These are phyloP conservation scores for Coregonus suidteri DNA, from an alignment of 2,797 vertebrate genomes.

Conservation along the genomic window DNA sequence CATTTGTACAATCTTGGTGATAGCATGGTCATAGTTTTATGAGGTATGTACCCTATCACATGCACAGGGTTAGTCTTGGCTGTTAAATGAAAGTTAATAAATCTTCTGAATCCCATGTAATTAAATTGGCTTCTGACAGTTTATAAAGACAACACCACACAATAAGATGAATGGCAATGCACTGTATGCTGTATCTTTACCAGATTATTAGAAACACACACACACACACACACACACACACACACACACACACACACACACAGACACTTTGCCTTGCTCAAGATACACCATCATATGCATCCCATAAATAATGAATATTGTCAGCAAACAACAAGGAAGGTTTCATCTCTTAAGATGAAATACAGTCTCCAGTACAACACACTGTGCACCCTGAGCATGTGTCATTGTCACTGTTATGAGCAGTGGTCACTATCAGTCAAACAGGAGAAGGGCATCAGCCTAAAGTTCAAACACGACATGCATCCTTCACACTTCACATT, in stretches of 20 bases:
- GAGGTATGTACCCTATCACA: slow-evolving; percentile 14
- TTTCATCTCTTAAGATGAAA: neutral
- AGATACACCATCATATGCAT: neutral
- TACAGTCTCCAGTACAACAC: neutral
- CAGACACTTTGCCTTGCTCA: too few relatives aligned
- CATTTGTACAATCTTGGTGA: neutral
- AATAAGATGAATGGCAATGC: neutral
- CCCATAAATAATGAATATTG: neutral
- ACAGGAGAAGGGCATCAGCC: slow-evolving; percentile 10
- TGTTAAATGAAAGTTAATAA: neutral
- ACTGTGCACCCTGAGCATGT: neutral
- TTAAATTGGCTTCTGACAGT: slow-evolving; percentile 12
- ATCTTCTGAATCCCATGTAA: slow-evolving; percentile 12
- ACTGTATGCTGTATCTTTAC: neutral
- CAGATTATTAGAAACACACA: neutral
- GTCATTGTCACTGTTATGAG: slow-evolving; percentile 7
- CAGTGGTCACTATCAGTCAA: neutral
- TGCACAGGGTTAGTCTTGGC: neutral
- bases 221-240: too few relatives aligned
- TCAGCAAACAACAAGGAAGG: neutral
- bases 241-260: neutral
- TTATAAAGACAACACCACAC: slow-evolving; percentile 2
- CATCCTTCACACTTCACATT: slow-evolving; percentile 2
- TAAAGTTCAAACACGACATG: neutral
- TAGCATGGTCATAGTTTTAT: slow-evolving; percentile 11